Evolutionary conservation across 92 coral and sea anemone genomes (phyloP).

Genomic region (Micromussa lordhowensis): DNA sequence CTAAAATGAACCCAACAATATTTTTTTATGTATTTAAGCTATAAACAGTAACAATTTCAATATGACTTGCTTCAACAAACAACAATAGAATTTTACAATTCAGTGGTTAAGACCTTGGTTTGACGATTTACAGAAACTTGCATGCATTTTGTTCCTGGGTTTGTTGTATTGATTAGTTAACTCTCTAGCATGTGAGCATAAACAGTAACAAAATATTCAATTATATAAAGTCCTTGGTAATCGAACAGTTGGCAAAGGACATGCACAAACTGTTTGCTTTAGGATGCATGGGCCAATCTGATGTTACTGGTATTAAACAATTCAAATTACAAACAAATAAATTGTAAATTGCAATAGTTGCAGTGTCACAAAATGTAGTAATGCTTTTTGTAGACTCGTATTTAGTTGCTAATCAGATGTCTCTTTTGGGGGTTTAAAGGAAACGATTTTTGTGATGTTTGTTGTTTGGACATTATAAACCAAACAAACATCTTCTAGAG

Average conservation of each 20-base stretch:
- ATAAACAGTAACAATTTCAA: conserved; percentile 56
- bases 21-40: conserved; percentile 50
- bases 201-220: conserved; percentile 51
- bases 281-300: conserved; percentile 44
- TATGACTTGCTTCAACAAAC: conserved; percentile 27
- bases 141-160: conserved; percentile 39
- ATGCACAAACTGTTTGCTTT: conserved; percentile 60
- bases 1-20: conserved; percentile 58
- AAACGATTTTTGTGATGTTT: conserved; percentile 22
- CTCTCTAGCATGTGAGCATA: conserved; percentile 44
- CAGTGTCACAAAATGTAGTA: conserved; percentile 46
- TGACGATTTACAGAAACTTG: conserved; percentile 45
- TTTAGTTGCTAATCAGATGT: conserved; percentile 47
- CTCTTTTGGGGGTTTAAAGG: conserved; percentile 45
- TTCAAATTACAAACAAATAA: conserved; percentile 33
- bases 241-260: conserved; percentile 57
- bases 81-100: conserved; percentile 46
- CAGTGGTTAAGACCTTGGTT: conserved; percentile 39
- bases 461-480: conserved; percentile 47
- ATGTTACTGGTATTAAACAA: conserved; percentile 24
- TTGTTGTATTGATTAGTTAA: conserved; percentile 30
- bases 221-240: conserved; percentile 29
- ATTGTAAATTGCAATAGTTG: conserved; percentile 39
- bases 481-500: conserved; percentile 37
- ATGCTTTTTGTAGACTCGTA: conserved; percentile 42